phyloP scores from a whole-genome alignment of 1,140 invertebrate genomes.

The Leptoteleia sp. region DNA sequence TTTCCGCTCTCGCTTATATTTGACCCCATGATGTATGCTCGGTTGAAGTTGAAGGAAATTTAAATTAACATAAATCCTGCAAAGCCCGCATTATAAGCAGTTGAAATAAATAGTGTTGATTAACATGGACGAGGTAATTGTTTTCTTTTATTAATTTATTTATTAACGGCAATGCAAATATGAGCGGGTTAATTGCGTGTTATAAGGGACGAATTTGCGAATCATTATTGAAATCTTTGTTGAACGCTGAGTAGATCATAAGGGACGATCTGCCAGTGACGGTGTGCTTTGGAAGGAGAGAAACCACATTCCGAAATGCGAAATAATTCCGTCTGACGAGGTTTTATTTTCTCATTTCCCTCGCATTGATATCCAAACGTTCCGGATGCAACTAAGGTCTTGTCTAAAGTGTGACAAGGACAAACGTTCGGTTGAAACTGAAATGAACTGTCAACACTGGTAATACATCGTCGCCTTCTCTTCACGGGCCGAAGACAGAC shows the following conservation, averaged over 20 bases:
- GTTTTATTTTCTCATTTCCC: conserved; percentile 78
- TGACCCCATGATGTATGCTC: no score
- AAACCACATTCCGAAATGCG: conserved; percentile 74
- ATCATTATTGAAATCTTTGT: conserved; percentile 11
- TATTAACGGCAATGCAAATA: no score
- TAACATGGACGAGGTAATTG: no score
- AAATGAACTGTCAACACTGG: conserved; percentile 79
- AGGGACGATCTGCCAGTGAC: conserved; percentile 26
- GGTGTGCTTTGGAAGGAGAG: conserved; percentile 26
- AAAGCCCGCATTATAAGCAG: no score
- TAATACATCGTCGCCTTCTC: conserved; percentile 79
- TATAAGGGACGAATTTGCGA: conserved; percentile 5
- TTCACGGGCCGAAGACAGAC: conserved; percentile 69
- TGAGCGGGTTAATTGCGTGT: no score
- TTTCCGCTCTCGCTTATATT: no score
- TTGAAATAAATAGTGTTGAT: no score
- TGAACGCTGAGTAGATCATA: conserved; percentile 41
- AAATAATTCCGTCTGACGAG: conserved; percentile 71
- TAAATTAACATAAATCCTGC: no score
- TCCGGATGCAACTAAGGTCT: conserved; percentile 37
- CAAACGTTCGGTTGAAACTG: conserved; percentile 64
- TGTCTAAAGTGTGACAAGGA: conserved; percentile 52
- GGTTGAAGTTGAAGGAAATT: no score
- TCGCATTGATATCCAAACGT: conserved; percentile 56
- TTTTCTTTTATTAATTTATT: no score